Percentiles rank a stretch among this genome's conserved stretches.
Evolutionary conservation across 2,888 invertebrate species (phyloP).

Genomic region (Parascotia fuliginaria): DNA sequence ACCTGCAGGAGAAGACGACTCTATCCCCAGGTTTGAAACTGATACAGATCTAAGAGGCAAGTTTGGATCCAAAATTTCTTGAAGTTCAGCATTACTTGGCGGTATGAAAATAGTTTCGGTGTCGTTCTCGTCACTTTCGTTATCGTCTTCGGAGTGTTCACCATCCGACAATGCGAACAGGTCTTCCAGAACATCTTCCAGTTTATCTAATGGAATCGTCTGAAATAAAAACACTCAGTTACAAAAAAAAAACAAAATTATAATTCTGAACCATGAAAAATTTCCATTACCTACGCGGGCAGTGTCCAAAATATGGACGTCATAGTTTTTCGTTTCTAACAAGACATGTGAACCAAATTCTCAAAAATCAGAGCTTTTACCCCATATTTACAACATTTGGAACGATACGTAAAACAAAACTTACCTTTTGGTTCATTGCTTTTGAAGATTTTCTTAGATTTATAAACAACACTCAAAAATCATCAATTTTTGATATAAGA

Average conservation of each 20-base stretch:
- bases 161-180: slow-evolving; percentile 9
- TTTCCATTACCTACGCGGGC: background rate
- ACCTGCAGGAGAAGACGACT: slow-evolving; percentile 2
- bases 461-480: too few species aligned
- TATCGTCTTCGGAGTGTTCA: slow-evolving; percentile 21
- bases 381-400: too few species aligned
- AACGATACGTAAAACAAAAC: too few species aligned
- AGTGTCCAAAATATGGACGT: slow-evolving; percentile 16
- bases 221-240: background rate
- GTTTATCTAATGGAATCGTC: slow-evolving; percentile 2
- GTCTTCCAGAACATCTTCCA: slow-evolving; percentile 6
- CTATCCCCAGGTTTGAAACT: slow-evolving; percentile 14
- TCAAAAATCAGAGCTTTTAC: too few species aligned
- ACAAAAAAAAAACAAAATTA: slow-evolving; percentile 1
- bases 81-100: slow-evolving; percentile 12
- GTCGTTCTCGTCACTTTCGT: slow-evolving; percentile 21
- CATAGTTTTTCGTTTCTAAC: background rate
- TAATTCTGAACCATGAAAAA: too few species aligned
- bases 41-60: slow-evolving; percentile 9
- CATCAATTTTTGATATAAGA: too few species aligned
- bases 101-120: slow-evolving; percentile 17
- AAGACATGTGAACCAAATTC: too few species aligned
- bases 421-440: too few species aligned
- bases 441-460: too few species aligned
- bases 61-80: slow-evolving; percentile 20